These are phyloP conservation scores for Botia almorhae DNA, from an alignment of 2,797 vertebrate species.

Conservation along the genomic window DNA sequence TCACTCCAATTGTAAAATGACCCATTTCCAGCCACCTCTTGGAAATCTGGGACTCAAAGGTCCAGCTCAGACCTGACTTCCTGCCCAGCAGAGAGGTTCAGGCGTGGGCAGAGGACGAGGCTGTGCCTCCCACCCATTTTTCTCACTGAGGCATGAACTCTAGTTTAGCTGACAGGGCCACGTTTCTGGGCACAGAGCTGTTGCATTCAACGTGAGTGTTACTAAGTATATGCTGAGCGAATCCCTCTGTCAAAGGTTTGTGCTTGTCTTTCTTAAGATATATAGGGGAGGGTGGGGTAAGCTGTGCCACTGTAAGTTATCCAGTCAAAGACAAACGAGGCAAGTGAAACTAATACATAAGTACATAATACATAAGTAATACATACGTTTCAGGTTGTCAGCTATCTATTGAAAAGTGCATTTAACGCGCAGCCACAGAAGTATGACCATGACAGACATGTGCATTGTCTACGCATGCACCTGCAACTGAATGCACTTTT, in stretches of 20 bases:
- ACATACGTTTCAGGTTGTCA: neutral
- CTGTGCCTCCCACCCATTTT: slow-evolving; percentile 14
- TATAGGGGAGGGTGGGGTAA: neutral
- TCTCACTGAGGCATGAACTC: slow-evolving; percentile 33
- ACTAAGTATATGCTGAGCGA: slow-evolving; percentile 4
- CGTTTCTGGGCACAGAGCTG: slow-evolving; percentile 3
- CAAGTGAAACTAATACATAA: neutral
- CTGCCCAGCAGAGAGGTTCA: neutral
- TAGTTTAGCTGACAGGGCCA: slow-evolving; percentile 20
- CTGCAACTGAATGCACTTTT: neutral
- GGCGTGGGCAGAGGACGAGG: slow-evolving; percentile 10
- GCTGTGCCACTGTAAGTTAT: too few species aligned
- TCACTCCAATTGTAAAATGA: neutral
- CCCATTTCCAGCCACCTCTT: slow-evolving; percentile 10
- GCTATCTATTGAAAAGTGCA: neutral
- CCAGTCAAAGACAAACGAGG: too few species aligned
- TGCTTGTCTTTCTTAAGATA: neutral
- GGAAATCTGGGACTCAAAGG: slow-evolving; percentile 2
- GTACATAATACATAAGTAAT: too few species aligned
- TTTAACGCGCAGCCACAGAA: neutral
- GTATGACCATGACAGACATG: neutral
- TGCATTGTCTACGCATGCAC: neutral
- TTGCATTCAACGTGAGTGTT: neutral
- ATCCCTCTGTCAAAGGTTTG: neutral
- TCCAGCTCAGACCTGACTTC: slow-evolving; percentile 22